Percentiles rank a stretch among this genome's conserved stretches.
Evolutionary conservation across 2,888 invertebrate species (phyloP).

Genomic region (Napeogenes inachia): DNA sequence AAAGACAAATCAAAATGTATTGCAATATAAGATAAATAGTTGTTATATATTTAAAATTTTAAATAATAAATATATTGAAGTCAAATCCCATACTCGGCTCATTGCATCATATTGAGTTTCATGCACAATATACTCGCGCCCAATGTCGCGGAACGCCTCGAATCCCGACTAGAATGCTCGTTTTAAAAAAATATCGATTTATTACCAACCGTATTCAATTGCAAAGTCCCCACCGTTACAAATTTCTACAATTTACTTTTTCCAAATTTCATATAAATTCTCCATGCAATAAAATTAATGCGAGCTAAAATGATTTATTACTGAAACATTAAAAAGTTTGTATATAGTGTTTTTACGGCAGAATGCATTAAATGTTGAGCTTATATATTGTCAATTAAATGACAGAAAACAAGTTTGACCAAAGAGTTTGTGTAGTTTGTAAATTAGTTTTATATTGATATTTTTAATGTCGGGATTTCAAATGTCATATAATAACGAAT

Average conservation of each 20-base stretch:
- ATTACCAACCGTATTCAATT: conserved; percentile 51
- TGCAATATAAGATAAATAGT: too few species aligned
- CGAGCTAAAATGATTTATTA: conserved; percentile 20
- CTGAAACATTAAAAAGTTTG: conserved; percentile 13
- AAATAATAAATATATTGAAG: neutral
- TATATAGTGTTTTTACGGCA: neutral
- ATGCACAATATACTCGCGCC: conserved; percentile 61
- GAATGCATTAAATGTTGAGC: neutral
- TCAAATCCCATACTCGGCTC: conserved; percentile 14
- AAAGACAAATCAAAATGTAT: too few species aligned
- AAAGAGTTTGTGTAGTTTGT: too few species aligned
- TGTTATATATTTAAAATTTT: too few species aligned
- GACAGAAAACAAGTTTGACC: neutral
- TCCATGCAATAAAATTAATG: conserved; percentile 36
- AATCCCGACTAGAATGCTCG: conserved; percentile 32
- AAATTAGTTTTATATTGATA: too few species aligned
- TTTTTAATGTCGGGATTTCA: too few species aligned
- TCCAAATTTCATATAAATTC: conserved; percentile 39
- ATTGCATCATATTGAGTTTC: conserved; percentile 56
- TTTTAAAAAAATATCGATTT: conserved; percentile 67
- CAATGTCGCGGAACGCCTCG: conserved; percentile 64
- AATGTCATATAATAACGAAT: too few species aligned
- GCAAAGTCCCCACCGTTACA: conserved; percentile 47
- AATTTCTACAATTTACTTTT: conserved; percentile 40
- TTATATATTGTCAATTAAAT: neutral